Evolutionary conservation across 2,113 vertebrate genomes (phyloP).

Genomic region (Danionella cerebrum): DNA sequence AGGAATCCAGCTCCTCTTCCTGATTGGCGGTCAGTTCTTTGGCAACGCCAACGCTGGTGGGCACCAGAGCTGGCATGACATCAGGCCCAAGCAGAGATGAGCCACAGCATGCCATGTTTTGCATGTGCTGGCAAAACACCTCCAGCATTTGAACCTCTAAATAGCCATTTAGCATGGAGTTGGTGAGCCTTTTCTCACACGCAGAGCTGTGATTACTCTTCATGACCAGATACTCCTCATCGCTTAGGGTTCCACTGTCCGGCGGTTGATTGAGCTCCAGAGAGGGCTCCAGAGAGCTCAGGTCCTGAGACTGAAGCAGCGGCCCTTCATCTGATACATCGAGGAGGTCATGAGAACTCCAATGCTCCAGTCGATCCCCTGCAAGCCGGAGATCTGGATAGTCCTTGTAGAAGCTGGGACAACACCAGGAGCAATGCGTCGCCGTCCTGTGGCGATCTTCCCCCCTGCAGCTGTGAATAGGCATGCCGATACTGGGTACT

Average conservation of each 20-base stretch:
- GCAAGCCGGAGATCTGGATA: conserved; percentile 67
- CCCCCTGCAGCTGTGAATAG: conserved; percentile 42
- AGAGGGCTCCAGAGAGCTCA: conserved; percentile 26
- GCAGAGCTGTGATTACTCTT: conserved; percentile 50
- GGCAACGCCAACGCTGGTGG: conserved; percentile 51
- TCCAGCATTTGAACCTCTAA: conserved; percentile 68
- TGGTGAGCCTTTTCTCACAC: conserved; percentile 61
- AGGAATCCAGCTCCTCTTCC: conserved; percentile 50
- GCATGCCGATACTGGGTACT: conserved; percentile 29
- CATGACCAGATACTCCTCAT: conserved; percentile 45
- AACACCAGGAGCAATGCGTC: conserved; percentile 61
- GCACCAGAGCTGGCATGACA: conserved; percentile 52
- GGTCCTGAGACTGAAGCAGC: conserved; percentile 55
- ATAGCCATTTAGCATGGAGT: conserved; percentile 67
- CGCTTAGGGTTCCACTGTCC: background rate
- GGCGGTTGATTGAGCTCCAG: background rate
- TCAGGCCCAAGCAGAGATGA: conserved; percentile 52
- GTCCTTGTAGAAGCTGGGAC: conserved; percentile 64
- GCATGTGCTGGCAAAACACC: conserved; percentile 70
- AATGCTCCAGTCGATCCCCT: conserved; percentile 54
- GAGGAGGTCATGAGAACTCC: conserved; percentile 49
- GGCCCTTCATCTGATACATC: conserved; percentile 42
- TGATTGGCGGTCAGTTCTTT: conserved; percentile 30
- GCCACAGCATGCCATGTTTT: conserved; percentile 64
- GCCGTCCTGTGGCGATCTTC: conserved; percentile 40